A percentile compares a stretch with the other conserved stretches of the same genome.
Evolutionary conservation across 2,888 invertebrate genomes (phyloP).

Genomic region (Sceliomorpha sp.): DNA sequence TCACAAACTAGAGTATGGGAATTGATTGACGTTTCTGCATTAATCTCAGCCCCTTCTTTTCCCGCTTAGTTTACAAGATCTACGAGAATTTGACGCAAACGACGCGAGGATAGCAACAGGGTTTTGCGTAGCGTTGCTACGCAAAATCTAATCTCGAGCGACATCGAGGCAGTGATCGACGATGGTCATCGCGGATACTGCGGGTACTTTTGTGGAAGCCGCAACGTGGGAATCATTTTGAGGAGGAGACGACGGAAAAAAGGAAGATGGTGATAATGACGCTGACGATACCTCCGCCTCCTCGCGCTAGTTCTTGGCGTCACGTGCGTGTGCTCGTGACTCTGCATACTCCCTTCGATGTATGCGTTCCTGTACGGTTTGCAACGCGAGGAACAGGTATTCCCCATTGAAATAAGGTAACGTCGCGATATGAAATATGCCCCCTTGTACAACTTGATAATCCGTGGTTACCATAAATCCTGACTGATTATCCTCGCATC

Average conservation of each 20-base stretch:
- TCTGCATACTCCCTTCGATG: constrained; percentile 40
- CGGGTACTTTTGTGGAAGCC: constrained; percentile 21
- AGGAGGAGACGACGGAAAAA: constrained; percentile 46
- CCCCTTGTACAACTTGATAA: constrained; percentile 80
- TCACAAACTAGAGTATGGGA: not conserved
- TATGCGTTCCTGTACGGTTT: constrained; percentile 58
- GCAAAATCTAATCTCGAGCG: constrained; percentile 65
- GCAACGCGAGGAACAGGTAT: constrained; percentile 74
- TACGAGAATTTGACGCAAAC: not conserved
- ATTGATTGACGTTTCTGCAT: constrained; percentile 48
- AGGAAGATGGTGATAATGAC: constrained; percentile 43
- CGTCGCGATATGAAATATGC: constrained; percentile 80
- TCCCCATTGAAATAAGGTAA: constrained; percentile 78
- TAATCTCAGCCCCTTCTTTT: constrained; percentile 43
- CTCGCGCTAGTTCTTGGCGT: constrained; percentile 59
- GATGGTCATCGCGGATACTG: constrained; percentile 58
- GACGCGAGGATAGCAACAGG: constrained; percentile 1
- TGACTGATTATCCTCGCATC: constrained; percentile 79
- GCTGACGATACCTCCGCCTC: constrained; percentile 41
- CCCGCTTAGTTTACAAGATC: constrained; percentile 33
- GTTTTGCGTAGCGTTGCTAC: constrained; percentile 39
- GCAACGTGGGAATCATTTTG: constrained; percentile 68
- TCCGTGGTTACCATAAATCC: constrained; percentile 81
- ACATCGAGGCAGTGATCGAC: constrained; percentile 64
- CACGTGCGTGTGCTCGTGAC: constrained; percentile 50